Evolutionary conservation across 2,113 vertebrate species (phyloP).

Genomic region (Oophaga pumilio): DNA sequence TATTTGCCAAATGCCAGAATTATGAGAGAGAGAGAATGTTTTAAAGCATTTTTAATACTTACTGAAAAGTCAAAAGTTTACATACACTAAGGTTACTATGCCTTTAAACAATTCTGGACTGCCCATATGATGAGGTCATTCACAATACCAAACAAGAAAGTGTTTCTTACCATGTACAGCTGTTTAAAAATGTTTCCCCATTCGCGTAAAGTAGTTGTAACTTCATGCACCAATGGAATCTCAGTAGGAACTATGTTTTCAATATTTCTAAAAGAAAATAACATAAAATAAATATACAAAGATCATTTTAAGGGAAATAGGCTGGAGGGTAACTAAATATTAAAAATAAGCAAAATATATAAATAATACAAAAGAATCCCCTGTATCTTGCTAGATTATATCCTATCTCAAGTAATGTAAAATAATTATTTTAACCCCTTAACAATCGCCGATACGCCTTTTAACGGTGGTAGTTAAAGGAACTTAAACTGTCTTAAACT

Average conservation of each 20-base stretch:
- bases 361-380: not conserved
- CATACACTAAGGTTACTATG: no score
- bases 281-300: not conserved
- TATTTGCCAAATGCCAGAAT: no score
- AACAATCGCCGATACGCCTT: no score
- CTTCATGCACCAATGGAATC: constrained; percentile 94
- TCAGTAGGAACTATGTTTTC: constrained; percentile 82
- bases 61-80: no score
- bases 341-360: not conserved
- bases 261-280: constrained; percentile 71
- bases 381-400: no score
- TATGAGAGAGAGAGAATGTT: no score
- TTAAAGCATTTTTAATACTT: no score
- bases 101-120: no score
- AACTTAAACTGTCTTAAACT: no score
- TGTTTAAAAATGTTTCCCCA: constrained; percentile 98
- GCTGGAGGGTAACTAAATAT: not conserved
- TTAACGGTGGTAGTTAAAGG: no score
- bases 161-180: constrained; percentile 85
- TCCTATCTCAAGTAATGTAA: no score
- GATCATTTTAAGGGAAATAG: not conserved
- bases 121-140: not conserved
- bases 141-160: not conserved
- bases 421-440: no score
- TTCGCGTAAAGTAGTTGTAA: constrained; percentile 91